Evolutionary conservation across 2,113 vertebrate genomes (phyloP), one percentile per base, ranked within the genome.

Genomic region (Leptobrachium ailaonicum): DNA sequence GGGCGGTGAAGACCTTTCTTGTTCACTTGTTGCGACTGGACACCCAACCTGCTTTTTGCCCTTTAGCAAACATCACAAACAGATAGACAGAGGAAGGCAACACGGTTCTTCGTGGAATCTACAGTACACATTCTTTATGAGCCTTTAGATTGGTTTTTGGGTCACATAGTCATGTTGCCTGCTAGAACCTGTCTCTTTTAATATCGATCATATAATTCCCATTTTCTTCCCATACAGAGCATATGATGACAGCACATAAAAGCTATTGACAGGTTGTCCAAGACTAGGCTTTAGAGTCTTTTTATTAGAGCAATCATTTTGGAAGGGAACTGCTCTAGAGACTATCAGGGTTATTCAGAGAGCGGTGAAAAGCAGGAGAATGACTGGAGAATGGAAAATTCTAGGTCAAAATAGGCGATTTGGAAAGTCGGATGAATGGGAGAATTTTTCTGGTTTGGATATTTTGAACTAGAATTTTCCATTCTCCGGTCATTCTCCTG

Each of bases 211-310:
- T 44, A 45, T 44, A 43, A 13, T 45, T 69, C 67, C 43, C 42
- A 69, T 69, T 44, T 44, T 69, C 67, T 42, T 64, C 13, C 56
- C 62, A 64, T 32, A 64, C 62, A 64, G 9, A 32, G n/a, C 62
- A 64, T 64, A 64, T 64, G n/a, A 64, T 64, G 20, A 10, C 62
- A 64, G 14, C 9, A 32, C 62, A 64, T 64, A 64, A 64, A 64
- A 64, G 4, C n/a, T 64, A 64, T 5, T 8, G 62, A 64, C n/a
- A 64, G 32, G 5, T 20, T 5, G 5, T 3, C 40, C n/a, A 64
- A 10, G 40, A 32, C 62, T 40, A 32, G n/a, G 20, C 62, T 5
- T 50, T 50, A 50, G 47, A 50, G 8, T 14, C 56, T 14, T 4
- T 60, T 60, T 14, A 60, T 4, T 50, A 12, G 11, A 60, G 56